Conservation (phyloP, 2,888 invertebrate species). For the Vanessa cardui region DNA sequence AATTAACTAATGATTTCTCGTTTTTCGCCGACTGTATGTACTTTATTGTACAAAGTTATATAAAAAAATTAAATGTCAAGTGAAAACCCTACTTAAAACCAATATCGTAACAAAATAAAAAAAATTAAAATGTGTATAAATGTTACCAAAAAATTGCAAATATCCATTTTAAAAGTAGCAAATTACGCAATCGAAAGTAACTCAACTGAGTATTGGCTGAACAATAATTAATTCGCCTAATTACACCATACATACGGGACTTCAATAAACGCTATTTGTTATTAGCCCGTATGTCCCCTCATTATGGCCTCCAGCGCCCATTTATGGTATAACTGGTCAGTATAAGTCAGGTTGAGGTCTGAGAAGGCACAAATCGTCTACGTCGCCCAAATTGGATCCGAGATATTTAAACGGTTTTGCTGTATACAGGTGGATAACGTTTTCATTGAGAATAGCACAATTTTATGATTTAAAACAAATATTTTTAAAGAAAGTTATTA, state of each 20-base stretch:
- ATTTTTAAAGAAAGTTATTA: too few species aligned
- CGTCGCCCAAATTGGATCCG: constrained; percentile 46
- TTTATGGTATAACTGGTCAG: constrained; percentile 36
- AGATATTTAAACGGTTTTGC: constrained; percentile 50
- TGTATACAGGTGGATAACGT: constrained; percentile 42
- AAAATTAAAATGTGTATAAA: too few species aligned
- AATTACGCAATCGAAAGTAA: neutral
- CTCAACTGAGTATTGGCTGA: neutral
- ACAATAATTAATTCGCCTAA: constrained; percentile 10
- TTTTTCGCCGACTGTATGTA: too few species aligned
- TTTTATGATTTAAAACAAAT: neutral
- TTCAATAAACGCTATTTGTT: constrained; percentile 24
- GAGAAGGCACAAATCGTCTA: constrained; percentile 45
- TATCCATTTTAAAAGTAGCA: neutral
- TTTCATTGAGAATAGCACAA: neutral
- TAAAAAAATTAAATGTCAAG: too few species aligned
- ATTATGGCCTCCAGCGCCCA: constrained; percentile 27
- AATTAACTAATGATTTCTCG: too few species aligned
- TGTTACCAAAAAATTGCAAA: neutral
- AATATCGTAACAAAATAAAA: too few species aligned
- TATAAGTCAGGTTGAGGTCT: constrained; percentile 37
- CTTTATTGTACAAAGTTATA: too few species aligned
- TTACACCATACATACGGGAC: constrained; percentile 11
- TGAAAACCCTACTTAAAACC: too few species aligned
- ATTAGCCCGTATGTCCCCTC: constrained; percentile 21